phyloP scores from a whole-genome alignment of 2,113 vertebrate genomes.

The Cnemophilus loriae region DNA sequence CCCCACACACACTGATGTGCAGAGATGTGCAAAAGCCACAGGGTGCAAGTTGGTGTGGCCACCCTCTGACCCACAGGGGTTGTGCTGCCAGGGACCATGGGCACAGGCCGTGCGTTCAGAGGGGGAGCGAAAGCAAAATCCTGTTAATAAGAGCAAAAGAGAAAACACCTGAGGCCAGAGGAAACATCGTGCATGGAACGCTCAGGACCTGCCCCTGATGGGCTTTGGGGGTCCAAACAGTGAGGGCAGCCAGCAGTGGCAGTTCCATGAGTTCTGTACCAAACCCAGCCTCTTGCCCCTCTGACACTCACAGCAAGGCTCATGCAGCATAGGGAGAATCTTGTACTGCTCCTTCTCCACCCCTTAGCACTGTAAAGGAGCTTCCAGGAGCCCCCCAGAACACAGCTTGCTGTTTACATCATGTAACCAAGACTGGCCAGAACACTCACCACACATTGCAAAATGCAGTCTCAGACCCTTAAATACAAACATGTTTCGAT shows the following conservation, averaged over 20 bases:
- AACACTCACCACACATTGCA: neutral
- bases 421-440: neutral
- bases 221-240: neutral
- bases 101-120: neutral
- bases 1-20: neutral
- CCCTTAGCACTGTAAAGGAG: fast-evolving
- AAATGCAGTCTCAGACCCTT: neutral
- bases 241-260: neutral
- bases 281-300: neutral
- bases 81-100: fast-evolving
- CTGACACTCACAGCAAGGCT: neutral
- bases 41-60: neutral
- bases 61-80: neutral
- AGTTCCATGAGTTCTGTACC: neutral
- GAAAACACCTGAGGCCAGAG: neutral
- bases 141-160: neutral
- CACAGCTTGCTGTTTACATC: neutral
- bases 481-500: neutral
- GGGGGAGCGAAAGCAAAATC: neutral
- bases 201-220: neutral
- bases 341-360: neutral
- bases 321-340: fast-evolving
- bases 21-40: neutral
- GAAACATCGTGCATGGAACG: fast-evolving
- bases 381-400: neutral